Conservation (phyloP, 37 sponge, comb jelly and placozoan genomes). For the Mnemiopsis leidyi region DNA sequence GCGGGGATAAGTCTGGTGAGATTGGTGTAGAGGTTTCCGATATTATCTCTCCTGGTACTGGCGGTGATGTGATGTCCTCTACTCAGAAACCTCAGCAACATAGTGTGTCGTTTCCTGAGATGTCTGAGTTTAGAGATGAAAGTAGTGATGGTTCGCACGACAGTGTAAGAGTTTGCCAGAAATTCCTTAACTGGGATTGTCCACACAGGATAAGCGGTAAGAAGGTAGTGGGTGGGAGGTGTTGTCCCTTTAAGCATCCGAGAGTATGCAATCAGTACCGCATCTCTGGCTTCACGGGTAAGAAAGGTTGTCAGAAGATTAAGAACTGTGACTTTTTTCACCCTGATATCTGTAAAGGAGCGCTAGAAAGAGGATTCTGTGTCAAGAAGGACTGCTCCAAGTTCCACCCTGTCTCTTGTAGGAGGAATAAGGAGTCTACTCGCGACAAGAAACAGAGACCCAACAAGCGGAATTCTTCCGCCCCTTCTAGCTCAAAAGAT, state of each 20-base stretch:
- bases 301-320: not conserved
- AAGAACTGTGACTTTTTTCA: slow-evolving; percentile 2
- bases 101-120: not conserved
- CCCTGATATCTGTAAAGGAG: not conserved
- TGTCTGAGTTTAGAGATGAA: not conserved
- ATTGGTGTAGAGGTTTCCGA: not conserved
- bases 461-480: not conserved
- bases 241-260: not conserved
- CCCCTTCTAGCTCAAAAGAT: not conserved
- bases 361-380: not conserved
- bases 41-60: not conserved
- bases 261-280: not conserved
- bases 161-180: not conserved
- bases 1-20: not conserved
- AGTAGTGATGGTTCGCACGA: slow-evolving; percentile 5
- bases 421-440: not conserved
- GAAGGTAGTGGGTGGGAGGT: not conserved
- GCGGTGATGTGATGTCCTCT: not conserved
- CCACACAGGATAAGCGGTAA: not conserved
- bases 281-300: not conserved
- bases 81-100: not conserved
- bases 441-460: slow-evolving; percentile 6
- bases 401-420: not conserved
- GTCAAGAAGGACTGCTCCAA: slow-evolving; percentile 5
- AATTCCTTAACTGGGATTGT: not conserved